Evolutionary conservation across 2,888 invertebrate species (phyloP).

Genomic region (Eulithis prunata): DNA sequence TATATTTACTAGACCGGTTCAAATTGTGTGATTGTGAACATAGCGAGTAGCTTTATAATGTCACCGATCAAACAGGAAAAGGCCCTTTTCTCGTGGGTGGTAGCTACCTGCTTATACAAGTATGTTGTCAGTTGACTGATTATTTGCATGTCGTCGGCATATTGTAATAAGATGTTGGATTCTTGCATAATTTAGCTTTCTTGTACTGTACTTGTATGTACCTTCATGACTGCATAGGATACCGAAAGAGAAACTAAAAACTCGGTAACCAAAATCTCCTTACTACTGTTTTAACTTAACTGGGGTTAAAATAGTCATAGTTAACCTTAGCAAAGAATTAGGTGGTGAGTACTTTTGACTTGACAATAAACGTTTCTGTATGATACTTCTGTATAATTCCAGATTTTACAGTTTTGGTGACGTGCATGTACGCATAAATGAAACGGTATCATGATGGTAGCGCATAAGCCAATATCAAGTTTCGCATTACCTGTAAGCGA

Average conservation of each 20-base stretch:
- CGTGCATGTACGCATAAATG: no score
- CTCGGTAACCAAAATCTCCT: slow-evolving; percentile 2
- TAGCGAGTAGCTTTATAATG: neutral
- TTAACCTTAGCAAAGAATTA: no score
- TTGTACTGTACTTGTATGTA: neutral
- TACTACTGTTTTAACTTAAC: no score
- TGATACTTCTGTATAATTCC: neutral
- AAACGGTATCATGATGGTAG: no score
- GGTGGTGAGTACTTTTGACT: no score
- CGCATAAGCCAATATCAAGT: neutral
- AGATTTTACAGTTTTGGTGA: no score
- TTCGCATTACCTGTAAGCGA: slow-evolving; percentile 64
- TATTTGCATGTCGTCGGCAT: slow-evolving; percentile 21
- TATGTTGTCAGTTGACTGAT: slow-evolving; percentile 11
- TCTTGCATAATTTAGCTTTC: slow-evolving; percentile 16
- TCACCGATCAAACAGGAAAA: slow-evolving; percentile 13
- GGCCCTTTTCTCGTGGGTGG: slow-evolving; percentile 14
- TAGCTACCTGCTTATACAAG: slow-evolving; percentile 1
- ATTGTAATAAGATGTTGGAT: slow-evolving; percentile 25
- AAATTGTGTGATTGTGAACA: no score
- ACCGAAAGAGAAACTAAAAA: neutral
- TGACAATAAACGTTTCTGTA: no score
- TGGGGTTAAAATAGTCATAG: no score
- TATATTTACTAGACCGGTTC: no score
- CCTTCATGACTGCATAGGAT: neutral